phyloP scores from a whole-genome alignment of 2,888 invertebrate species.

The Podotricha telesiphe region DNA sequence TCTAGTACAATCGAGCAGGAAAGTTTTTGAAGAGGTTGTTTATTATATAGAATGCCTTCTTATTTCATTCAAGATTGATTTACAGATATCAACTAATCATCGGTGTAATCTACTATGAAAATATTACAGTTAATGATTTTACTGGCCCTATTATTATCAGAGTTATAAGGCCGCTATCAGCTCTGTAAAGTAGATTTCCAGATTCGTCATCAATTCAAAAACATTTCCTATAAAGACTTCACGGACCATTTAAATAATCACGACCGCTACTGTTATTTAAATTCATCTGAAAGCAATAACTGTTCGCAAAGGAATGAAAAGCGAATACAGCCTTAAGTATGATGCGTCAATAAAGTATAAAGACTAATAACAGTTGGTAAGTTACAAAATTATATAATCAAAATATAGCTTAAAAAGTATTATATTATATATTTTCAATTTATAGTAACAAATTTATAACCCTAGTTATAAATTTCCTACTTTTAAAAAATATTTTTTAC shows the following conservation, averaged over 20 bases:
- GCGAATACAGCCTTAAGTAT: slow-evolving; percentile 25
- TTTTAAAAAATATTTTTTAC: too few species aligned
- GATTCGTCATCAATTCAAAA: slow-evolving; percentile 38
- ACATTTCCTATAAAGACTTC: slow-evolving; percentile 37
- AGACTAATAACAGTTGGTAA: neutral
- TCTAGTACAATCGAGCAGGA: neutral
- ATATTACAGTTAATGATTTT: slow-evolving; percentile 46
- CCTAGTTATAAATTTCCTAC: too few species aligned
- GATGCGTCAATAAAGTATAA: slow-evolving; percentile 24
- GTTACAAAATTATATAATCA: neutral
- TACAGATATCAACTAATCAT: neutral
- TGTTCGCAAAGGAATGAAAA: slow-evolving; percentile 28
- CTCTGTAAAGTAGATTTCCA: slow-evolving; percentile 39
- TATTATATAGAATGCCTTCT: neutral
- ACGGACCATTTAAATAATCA: slow-evolving; percentile 40
- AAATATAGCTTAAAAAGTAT: neutral
- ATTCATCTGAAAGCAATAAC: slow-evolving; percentile 35
- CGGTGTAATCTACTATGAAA: slow-evolving; percentile 42
- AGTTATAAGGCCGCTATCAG: slow-evolving; percentile 20
- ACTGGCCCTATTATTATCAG: slow-evolving; percentile 36
- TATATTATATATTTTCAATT: neutral
- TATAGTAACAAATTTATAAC: too few species aligned
- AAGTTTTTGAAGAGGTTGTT: neutral
- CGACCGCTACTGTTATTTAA: slow-evolving; percentile 36
- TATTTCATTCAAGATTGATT: neutral